Evolutionary conservation across 2,888 invertebrate genomes (phyloP), one percentile per base, ranked within the genome.

Genomic region (Catocala fraxini): DNA sequence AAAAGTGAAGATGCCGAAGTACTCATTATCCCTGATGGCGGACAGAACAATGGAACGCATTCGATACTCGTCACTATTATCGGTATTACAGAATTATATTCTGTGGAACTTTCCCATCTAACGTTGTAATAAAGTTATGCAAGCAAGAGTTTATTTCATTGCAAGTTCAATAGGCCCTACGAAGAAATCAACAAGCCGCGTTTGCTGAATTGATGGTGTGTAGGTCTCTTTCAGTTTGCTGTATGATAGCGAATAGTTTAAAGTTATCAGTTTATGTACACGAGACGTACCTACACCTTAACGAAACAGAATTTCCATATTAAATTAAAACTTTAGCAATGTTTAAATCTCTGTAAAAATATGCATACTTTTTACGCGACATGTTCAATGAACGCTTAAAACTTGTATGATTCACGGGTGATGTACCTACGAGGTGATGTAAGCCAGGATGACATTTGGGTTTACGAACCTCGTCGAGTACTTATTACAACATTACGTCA

Each of bases 61-160:
- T 65, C 67, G 68, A 71, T 71, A 68, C 68, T 67, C 56, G 59
- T 66, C 54, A 61, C 55, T 69, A 74, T 74, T 70, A 70, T 71
- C 70, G 63, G 61, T 60, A 75, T 77, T 74, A 73, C 71, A 68
- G 71, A 73, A 79, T 72, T 65, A 65, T 68, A 67, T 48, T 63
- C 63, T 51, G 59, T 55, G 72, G 68, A 78, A 84, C 76, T 84
- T 83, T 83, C 81, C 68, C 79, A 80, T 77, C 68, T 48, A 72
- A 77, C 72, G 79, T 74, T 70, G 67, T 66, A 70, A 70, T 69
- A 67, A 62, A 60, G 69, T 83, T 83, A 71, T 66, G 76, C 70
- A 80, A 80, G 70, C 54, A 72, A 79, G 63, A 65, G 58, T 68
- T 59, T 63, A 56, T 67, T 70, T 53, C 61, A 60, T 68, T 59